These are phyloP conservation scores for Oscheius sp. DNA, from an alignment of 2,888 invertebrate species.

Conservation along the genomic window DNA sequence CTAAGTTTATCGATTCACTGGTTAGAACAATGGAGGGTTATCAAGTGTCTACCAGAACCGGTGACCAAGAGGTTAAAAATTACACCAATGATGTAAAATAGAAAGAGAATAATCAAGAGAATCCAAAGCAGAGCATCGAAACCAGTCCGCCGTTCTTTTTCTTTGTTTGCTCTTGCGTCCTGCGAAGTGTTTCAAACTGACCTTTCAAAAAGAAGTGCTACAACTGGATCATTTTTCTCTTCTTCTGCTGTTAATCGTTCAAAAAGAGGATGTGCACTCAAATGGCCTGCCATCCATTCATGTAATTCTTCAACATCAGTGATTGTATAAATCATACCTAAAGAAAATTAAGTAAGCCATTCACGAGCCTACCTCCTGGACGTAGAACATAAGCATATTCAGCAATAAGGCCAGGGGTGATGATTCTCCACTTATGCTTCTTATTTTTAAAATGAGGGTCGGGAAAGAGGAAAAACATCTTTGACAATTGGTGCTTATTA, in stretches of 20 bases:
- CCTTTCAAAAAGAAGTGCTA: conserved; percentile 85
- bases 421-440: conserved; percentile 95
- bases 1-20: conserved; percentile 18
- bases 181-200: neutral
- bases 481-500: conserved; percentile 83
- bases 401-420: conserved; percentile 89
- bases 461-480: conserved; percentile 96
- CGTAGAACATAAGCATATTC: conserved; percentile 95
- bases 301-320: conserved; percentile 97
- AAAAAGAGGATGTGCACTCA: conserved; percentile 90
- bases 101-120: conserved; percentile 2
- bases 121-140: neutral
- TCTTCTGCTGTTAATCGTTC: conserved; percentile 48
- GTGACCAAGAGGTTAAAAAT: neutral
- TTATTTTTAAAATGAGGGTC: conserved; percentile 94
- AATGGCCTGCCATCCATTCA: conserved; percentile 95
- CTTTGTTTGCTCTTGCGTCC: neutral
- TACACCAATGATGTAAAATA: neutral
- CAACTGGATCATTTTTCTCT: conserved; percentile 80
- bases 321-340: conserved; percentile 93
- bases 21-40: neutral
- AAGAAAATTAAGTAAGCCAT: conserved; percentile 12
- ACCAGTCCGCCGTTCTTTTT: neutral
- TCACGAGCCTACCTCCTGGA: conserved; percentile 77
- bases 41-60: neutral